These are phyloP conservation scores for Myrmophylax atrothorax DNA, from an alignment of 2,113 vertebrate genomes.

Conservation along the genomic window DNA sequence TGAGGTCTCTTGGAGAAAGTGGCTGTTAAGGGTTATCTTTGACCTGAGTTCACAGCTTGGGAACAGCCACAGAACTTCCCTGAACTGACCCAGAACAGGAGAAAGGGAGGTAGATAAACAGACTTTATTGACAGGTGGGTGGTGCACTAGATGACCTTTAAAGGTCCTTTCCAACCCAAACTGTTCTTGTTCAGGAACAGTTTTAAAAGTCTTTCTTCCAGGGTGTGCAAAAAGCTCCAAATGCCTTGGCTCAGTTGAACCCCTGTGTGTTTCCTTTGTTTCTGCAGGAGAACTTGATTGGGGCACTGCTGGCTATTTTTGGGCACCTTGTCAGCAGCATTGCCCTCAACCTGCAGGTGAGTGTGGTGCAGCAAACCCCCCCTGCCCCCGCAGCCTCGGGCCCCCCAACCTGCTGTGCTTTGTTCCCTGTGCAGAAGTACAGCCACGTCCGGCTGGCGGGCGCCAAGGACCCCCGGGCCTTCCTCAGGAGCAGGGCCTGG, in stretches of 20 bases:
- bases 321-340: slow-evolving; percentile 94
- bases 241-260: not conserved
- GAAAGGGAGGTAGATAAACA: not conserved
- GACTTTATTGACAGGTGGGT: not conserved
- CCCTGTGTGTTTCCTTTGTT: not conserved
- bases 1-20: not conserved
- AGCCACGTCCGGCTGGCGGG: slow-evolving; percentile 88
- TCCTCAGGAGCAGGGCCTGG: slow-evolving; percentile 94
- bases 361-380: not conserved
- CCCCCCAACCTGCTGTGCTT: not conserved
- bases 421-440: slow-evolving; percentile 82
- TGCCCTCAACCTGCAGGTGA: slow-evolving; percentile 91
- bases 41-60: not conserved
- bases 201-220: not conserved
- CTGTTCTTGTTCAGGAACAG: not conserved
- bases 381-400: not conserved
- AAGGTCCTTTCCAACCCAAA: not conserved
- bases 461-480: slow-evolving; percentile 85
- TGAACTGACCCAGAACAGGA: not conserved
- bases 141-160: not conserved
- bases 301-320: slow-evolving; percentile 92
- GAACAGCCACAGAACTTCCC: not conserved
- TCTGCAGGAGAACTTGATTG: slow-evolving; percentile 92
- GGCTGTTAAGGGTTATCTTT: not conserved
- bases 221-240: not conserved